phyloP scores from a whole-genome alignment of 2,797 vertebrate genomes.

The Varecia variegata region DNA sequence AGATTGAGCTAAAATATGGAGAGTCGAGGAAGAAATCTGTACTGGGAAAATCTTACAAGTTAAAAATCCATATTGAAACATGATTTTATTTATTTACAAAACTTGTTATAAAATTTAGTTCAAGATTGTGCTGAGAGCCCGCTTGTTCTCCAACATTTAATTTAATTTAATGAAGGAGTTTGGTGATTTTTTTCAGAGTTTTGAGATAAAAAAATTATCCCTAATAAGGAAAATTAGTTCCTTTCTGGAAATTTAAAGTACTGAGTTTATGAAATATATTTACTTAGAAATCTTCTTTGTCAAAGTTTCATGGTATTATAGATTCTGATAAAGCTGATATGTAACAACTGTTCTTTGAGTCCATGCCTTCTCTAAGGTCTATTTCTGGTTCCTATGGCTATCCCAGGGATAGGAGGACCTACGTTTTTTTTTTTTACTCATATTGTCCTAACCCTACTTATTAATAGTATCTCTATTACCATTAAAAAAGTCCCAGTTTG shows the following conservation, averaged over 20 bases:
- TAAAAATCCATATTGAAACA: neutral
- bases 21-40: neutral
- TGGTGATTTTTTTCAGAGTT: neutral
- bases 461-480: neutral
- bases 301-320: neutral
- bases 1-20: neutral
- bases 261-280: neutral
- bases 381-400: neutral
- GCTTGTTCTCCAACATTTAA: neutral
- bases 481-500: neutral
- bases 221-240: neutral
- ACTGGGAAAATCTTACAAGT: neutral
- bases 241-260: neutral
- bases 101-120: neutral
- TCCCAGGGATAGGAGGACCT: neutral
- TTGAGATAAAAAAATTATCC: neutral
- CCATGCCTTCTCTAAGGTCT: neutral
- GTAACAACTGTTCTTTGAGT: neutral
- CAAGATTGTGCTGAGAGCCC: neutral
- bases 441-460: neutral
- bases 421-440: neutral
- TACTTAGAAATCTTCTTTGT: neutral
- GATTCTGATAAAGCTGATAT: neutral
- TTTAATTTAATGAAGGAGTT: neutral
- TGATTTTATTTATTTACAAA: neutral